These are phyloP conservation scores for Drosophila micromelanica DNA, from an alignment of 1,140 invertebrate genomes.

Conservation along the genomic window DNA sequence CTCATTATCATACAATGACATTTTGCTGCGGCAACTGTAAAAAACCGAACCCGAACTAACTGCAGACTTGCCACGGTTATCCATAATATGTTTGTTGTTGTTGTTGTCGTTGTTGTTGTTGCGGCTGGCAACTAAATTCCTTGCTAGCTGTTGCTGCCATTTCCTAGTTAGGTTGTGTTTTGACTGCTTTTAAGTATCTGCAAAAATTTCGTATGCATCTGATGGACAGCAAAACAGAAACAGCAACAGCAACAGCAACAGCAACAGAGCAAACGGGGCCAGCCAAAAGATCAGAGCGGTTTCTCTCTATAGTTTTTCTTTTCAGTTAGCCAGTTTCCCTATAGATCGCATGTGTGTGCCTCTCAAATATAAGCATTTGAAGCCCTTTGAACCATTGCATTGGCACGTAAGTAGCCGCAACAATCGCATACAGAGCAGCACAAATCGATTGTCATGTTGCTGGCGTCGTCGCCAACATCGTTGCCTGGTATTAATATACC, in stretches of 20 bases:
- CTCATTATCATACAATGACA: conserved; percentile 83
- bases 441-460: conserved; percentile 76
- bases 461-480: conserved; percentile 35
- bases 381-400: conserved; percentile 74
- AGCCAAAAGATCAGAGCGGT: conserved; percentile 67
- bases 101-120: conserved; percentile 6
- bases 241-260: conserved; percentile 41
- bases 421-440: conserved; percentile 69
- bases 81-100: conserved; percentile 58
- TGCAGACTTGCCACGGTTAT: conserved; percentile 58
- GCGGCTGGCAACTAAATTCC: conserved; percentile 44
- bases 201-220: conserved; percentile 79
- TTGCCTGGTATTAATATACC: conserved; percentile 29
- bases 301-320: conserved; percentile 36
- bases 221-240: conserved; percentile 70
- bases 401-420: conserved; percentile 74
- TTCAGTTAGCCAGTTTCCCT: conserved; percentile 24
- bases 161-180: conserved; percentile 75
- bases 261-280: conserved; percentile 57
- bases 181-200: conserved; percentile 77
- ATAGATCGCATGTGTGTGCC: conserved; percentile 18
- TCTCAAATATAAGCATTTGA: conserved; percentile 26
- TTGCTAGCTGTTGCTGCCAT: conserved; percentile 57
- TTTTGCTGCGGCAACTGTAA: conserved; percentile 69
- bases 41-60: conserved; percentile 50